phyloP scores from a whole-genome alignment of 2,888 invertebrate species.

The Seira ritae region DNA sequence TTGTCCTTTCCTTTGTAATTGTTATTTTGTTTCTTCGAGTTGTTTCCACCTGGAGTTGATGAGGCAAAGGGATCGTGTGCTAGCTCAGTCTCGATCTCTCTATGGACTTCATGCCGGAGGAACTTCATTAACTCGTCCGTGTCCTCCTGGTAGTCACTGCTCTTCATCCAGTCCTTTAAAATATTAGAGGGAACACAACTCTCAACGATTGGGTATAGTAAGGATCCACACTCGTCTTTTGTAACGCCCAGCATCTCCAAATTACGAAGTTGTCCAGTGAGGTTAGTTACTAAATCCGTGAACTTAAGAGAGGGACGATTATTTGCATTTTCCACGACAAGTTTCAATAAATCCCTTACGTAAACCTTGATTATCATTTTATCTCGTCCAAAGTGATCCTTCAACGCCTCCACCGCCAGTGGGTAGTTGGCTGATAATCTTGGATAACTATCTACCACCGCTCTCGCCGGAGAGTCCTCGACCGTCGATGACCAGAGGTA shows the following conservation, averaged over 20 bases:
- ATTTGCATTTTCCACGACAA: background rate
- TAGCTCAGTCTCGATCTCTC: background rate
- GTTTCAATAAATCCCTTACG: constrained; percentile 6
- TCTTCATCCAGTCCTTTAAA: constrained; percentile 68
- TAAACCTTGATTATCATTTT: constrained; percentile 24
- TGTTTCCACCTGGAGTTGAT: too few species aligned
- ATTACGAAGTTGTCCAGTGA: constrained; percentile 34
- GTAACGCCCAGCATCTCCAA: constrained; percentile 37
- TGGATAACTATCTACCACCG: background rate
- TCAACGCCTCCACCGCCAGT: background rate
- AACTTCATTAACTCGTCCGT: constrained; percentile 19
- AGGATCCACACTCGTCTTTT: constrained; percentile 25
- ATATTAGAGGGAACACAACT: constrained; percentile 25
- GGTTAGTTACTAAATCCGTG: constrained; percentile 1
- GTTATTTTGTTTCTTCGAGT: too few species aligned
- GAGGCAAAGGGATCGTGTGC: background rate
- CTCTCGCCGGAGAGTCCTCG: background rate
- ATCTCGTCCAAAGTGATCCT: constrained; percentile 1
- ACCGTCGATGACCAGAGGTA: constrained; percentile 11
- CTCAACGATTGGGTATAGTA: constrained; percentile 44
- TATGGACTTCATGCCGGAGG: constrained; percentile 10
- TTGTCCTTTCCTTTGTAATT: background rate
- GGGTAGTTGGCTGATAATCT: background rate
- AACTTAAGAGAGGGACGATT: background rate
- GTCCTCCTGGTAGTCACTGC: constrained; percentile 1